Evolutionary conservation across 2,888 invertebrate genomes (phyloP), one percentile per base, ranked within the genome.

Genomic region (Hesperia comma): DNA sequence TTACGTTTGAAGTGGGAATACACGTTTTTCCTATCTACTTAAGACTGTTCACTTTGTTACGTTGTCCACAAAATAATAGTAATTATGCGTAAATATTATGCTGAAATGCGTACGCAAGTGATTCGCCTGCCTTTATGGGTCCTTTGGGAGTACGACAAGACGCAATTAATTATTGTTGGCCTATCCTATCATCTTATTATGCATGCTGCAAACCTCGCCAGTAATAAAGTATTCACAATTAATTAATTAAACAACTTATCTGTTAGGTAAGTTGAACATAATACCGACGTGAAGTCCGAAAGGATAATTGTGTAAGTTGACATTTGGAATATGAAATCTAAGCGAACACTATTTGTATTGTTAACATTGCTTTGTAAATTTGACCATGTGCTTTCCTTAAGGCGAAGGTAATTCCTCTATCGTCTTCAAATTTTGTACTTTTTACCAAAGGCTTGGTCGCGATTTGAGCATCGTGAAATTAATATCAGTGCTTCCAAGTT

Each of bases 131-230:
- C 49, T 37, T n/a, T 61, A 61, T 53, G 53, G 61, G 46, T 21
- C 51, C 40, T 4, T 33, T 7, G 61, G 61, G 61, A 53, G 40
- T 51, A 10, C 40, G 37, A 61, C 61, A 61, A 61, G 61, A 61
- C 37, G 19, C 21, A 26, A 53, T 53, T 51, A 61, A 46, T 49
- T 53, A 61, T 61, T 37, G 37, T 15, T 7, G 40, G 51, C 37
- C 19, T 37, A 6, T 14, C 60, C 0, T 60, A 17, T 17, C 32
- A 51, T 37, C 19, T 3, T 14, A 51, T 51, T 61, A 61, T 19
- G 19, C 46, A 19, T 40, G 17, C 40, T 19, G 49, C 49, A 49
- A 19, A 49, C 49, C 19, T 19, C 19, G 17, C 2, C 49, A 19
- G 49, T 49, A 12, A 2, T 49, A 49, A 19, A 49, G 12, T 19